phyloP scores from a whole-genome alignment of 2,888 invertebrate genomes.

The Linyphia triangularis region DNA sequence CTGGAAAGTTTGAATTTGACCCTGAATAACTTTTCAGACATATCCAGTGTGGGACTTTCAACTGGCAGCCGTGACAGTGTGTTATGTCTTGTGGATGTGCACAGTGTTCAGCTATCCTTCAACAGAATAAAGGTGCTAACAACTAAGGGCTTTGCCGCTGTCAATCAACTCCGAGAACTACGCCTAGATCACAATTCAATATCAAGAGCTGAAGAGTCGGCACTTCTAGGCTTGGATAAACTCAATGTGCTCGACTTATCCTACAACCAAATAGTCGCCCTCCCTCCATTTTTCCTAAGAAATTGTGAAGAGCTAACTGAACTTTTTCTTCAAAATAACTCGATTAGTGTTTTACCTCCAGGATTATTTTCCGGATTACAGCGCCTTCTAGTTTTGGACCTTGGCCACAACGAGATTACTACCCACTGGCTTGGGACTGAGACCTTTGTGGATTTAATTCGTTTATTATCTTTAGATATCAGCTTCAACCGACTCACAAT shows the following conservation, averaged over 20 bases:
- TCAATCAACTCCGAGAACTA: slow-evolving; percentile 91
- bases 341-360: slow-evolving; percentile 91
- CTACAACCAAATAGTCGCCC: slow-evolving; percentile 84
- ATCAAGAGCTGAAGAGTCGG: slow-evolving; percentile 79
- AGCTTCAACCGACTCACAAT: slow-evolving; percentile 90
- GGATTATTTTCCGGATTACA: slow-evolving; percentile 87
- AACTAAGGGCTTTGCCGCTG: slow-evolving; percentile 86
- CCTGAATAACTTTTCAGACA: slow-evolving; percentile 81
- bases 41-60: slow-evolving; percentile 75
- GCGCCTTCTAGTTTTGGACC: slow-evolving; percentile 92
- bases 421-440: slow-evolving; percentile 88
- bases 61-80: slow-evolving; percentile 74
- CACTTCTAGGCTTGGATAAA: slow-evolving; percentile 81
- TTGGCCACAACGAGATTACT: slow-evolving; percentile 92
- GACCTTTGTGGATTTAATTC: slow-evolving; percentile 92
- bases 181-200: slow-evolving; percentile 92
- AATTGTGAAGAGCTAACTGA: slow-evolving; percentile 87
- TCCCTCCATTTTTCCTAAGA: slow-evolving; percentile 86
- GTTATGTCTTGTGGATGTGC: slow-evolving; percentile 74
- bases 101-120: slow-evolving; percentile 78
- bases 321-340: slow-evolving; percentile 94
- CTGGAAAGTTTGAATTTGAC: slow-evolving; percentile 76
- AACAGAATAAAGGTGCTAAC: slow-evolving; percentile 90
- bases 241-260: slow-evolving; percentile 86
- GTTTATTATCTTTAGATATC: slow-evolving; percentile 90